phyloP scores from a whole-genome alignment of 2,113 vertebrate species.

The Amblyopsis rosae region DNA sequence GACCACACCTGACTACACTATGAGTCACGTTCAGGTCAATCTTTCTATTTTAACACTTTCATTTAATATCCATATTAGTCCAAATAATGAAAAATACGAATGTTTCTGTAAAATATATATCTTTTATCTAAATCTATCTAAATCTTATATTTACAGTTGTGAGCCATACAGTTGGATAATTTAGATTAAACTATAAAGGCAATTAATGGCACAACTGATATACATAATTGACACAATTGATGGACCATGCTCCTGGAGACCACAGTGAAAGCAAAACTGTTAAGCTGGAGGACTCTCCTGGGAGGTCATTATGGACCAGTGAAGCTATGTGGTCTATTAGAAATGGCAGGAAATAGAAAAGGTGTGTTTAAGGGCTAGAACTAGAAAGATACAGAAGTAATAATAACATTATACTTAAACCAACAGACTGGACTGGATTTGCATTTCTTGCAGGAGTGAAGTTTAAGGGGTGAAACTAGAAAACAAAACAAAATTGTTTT shows the following conservation, averaged over 20 bases:
- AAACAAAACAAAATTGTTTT: neutral
- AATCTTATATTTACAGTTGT: neutral
- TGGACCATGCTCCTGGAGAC: too few species aligned
- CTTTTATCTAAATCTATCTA: neutral
- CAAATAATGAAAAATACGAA: too few species aligned
- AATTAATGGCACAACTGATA: neutral
- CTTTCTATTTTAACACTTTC: too few species aligned
- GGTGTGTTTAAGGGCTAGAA: neutral
- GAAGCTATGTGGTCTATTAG: slow-evolving; percentile 38
- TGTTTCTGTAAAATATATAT: too few species aligned
- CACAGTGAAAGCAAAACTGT: neutral
- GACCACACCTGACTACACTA: too few species aligned
- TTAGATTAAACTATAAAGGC: neutral
- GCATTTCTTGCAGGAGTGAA: neutral
- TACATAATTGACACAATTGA: too few species aligned
- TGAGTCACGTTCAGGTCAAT: too few species aligned
- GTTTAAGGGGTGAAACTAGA: neutral
- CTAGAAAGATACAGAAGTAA: neutral
- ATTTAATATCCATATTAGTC: too few species aligned
- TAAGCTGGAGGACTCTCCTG: slow-evolving; percentile 51
- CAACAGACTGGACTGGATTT: neutral
- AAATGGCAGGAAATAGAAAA: slow-evolving; percentile 17
- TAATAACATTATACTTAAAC: neutral
- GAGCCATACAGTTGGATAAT: neutral
- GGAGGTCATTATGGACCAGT: slow-evolving; percentile 61